Base-by-base conservation (phyloP, 2,888 invertebrate genomes). In the Cheilosia grossa region DNA sequence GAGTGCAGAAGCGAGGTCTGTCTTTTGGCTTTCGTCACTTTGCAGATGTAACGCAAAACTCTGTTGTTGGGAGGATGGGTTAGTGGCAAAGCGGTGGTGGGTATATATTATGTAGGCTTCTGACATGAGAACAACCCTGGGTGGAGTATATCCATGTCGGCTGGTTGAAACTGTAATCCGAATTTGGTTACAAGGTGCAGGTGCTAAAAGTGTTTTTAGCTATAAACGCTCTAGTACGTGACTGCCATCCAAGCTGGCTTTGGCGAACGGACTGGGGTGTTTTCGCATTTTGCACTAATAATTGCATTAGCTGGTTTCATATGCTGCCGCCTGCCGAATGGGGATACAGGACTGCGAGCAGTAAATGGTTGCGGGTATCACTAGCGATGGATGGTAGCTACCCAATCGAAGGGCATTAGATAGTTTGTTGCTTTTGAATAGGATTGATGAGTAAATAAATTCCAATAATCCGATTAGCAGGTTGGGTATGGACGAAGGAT, bases 11-110 rank as follows among this genome's bases (percentile, higher is more conserved):
- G n/a, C 15, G 42, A 21, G 37, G 44, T 37, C 30, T 40, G 63
- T 64, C 58, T 70, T 53, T 75, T n/a, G 27, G 53, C 69, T 75
- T 82, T 82, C 81, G 75, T 75, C 81, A 81, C 74, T 82, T n/a
- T 30, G 42, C 69, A 51, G 30, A 70, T 79, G 79, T 66, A 83
- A 83, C 69, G 59, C 44, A 78, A 82, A 67, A 72, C 66, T 59
- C n/a, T n/a, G 17, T 24, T 9, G 54, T 64, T 58, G 21, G 19
- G 13, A 27, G 27, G 40, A 21, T 51, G 56, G 47, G 44, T 10
- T 9, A 10, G 21, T 10, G 51, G 21, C 0, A 51, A 17, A 44
- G 7, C n/a, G 37, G 30, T 27, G 10, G 2, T 69, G 13, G 33
- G 63, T 81, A 81, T n/a, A n/a, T n/a, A n/a, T 21, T 27, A 6